Evolutionary conservation across 2,888 invertebrate genomes (phyloP).

Genomic region (Empis livida): DNA sequence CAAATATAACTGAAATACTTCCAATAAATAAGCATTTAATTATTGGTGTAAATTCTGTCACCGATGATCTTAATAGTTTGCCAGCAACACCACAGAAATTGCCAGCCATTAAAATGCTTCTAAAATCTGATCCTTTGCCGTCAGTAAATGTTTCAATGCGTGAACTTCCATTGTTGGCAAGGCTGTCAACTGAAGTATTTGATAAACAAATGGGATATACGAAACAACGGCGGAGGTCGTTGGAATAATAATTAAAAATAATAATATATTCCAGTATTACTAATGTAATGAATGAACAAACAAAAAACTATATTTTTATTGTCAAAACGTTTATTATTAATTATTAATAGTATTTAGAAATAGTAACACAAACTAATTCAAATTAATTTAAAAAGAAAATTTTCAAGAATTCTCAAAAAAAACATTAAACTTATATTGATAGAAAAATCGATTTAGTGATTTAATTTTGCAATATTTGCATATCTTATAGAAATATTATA

Average conservation of each 20-base stretch:
- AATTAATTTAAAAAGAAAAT: no score
- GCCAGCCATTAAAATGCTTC: conserved; percentile 26
- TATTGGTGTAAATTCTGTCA: conserved; percentile 4
- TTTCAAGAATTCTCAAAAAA: no score
- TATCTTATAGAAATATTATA: no score
- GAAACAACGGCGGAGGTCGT: conserved; percentile 16
- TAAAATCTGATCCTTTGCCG: conserved; percentile 32
- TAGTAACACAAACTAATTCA: no score
- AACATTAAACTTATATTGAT: no score
- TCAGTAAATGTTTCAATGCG: conserved; percentile 35
- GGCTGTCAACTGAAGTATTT: conserved; percentile 28
- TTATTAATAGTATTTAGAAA: no score
- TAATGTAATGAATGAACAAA: background rate
- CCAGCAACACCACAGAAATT: conserved; percentile 31
- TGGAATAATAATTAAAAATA: conserved; percentile 12
- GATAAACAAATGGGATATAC: conserved; percentile 17
- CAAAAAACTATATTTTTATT: no score
- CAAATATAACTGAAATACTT: background rate
- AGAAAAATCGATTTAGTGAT: no score
- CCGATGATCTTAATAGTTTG: conserved; percentile 20
- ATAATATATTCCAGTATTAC: background rate
- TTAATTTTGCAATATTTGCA: no score
- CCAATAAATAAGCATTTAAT: background rate
- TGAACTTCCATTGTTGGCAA: conserved; percentile 31
- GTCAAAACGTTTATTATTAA: no score